Evolutionary conservation across 2,888 invertebrate genomes (phyloP), one percentile per base, ranked within the genome.

Genomic region (Dorcus parallelipipedus): DNA sequence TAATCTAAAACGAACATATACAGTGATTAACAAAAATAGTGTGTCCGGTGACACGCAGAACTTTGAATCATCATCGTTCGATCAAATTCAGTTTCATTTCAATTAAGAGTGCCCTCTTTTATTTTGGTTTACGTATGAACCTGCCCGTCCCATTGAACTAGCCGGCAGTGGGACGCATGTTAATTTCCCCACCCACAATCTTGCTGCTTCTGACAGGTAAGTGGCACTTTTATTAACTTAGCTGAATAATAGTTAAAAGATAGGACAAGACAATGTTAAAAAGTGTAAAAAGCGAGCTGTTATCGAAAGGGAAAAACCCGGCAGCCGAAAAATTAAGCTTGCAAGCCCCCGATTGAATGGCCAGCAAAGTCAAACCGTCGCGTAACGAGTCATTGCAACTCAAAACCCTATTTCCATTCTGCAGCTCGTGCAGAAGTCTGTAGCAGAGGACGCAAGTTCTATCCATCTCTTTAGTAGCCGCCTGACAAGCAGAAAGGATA

Each of bases 401-500:
- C 7, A 58, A 51, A 10, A 41, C 4, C 14, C 20, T 14, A 5
- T 14, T 43, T 9, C 52, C 38, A 33, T 52, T 38, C 3, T 67
- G 64, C 9, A 68, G 38, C 41, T 64, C 63, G 14, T 63, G 59
- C 3, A 69, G 55, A 10, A 68, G 49, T 41, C 58, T 63, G 43
- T 64, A 67, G 49, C 63, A 63, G 26, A 67, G 63, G 3, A 60
- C 56, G 4, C 65, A 56, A 7, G 67, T 66, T 49, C 59, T 57
- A 26, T 58, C 62, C 8, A 64, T 64, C 60, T 69, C 69, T 49
- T 62, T 62, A 9, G 61, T 58, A 14, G 65, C 54, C 17, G 56
- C 51, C 20, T 68, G 64, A 41, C 68, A 68, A 40, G 63, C 54
- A 7, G 54, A 52, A 52, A 65, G 54, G n/a, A 64, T 42, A 66